Conservation (phyloP, 2,888 invertebrate species). For the Dryobotodes eremita region DNA sequence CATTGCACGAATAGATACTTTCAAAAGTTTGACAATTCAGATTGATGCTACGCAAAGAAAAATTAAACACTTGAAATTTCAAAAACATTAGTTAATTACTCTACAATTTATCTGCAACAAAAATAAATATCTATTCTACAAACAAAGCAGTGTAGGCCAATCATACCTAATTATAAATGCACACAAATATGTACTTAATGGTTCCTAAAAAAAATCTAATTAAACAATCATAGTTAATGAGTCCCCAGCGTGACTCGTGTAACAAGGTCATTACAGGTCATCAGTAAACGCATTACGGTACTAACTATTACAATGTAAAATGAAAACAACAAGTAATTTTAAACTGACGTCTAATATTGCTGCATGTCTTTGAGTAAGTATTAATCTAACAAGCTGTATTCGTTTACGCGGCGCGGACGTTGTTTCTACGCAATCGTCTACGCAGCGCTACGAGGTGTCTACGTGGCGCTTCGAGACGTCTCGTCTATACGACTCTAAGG, state of each 20-base stretch:
- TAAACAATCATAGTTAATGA: conserved; percentile 30
- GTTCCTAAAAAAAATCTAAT: conserved; percentile 31
- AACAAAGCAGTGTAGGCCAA: conserved; percentile 23
- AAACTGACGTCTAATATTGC: conserved; percentile 15
- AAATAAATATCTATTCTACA: neutral
- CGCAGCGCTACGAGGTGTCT: neutral
- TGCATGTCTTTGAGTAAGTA: neutral
- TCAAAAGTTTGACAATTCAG: neutral
- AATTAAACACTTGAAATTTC: neutral
- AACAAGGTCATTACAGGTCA: conserved; percentile 54
- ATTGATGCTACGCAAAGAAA: neutral
- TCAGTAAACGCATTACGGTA: conserved; percentile 25
- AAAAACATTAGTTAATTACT: conserved; percentile 20
- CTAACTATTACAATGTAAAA: conserved; percentile 34
- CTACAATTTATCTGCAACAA: neutral
- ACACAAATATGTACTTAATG: conserved; percentile 37
- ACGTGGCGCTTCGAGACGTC: neutral
- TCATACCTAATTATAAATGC: conserved; percentile 15
- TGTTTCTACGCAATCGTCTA: neutral
- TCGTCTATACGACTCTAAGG: neutral
- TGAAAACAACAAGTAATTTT: conserved; percentile 25
- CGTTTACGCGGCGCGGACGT: too few species aligned
- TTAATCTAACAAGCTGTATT: neutral
- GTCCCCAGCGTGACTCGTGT: conserved; percentile 38
- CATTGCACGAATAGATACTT: neutral